Base-by-base conservation (phyloP, 2,888 invertebrate genomes). In the Elysia crispata region DNA sequence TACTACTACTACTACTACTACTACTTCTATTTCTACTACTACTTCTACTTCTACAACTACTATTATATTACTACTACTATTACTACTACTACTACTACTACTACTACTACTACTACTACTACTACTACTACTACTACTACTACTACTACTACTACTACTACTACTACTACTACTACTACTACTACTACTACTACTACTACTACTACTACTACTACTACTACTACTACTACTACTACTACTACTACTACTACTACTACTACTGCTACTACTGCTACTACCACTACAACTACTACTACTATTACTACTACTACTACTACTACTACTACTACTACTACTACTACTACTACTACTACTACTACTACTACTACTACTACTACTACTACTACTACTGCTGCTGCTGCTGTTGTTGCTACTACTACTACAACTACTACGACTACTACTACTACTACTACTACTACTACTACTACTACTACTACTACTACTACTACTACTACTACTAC, bases 71-170 rank as follows among this genome's bases (percentile, higher is more conserved):
- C n/a, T n/a, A n/a, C n/a, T n/a, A n/a, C n/a, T 28, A 23, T 75
- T 54, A 54, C 54, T 54, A 54, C 54, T 54, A 54, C 54, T 54
- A 54, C 54, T 54, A 54, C 54, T 54, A 62, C 76, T 75, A 75
- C 76, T 75, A 75, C 76, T 75, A 75, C 76, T 75, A 75, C 76
- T 75, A 75, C 76, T 75, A 75, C 76, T 62, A 75, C 76, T 75
- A 75, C 76, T 75, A 75, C 76, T 75, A 75, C 62, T 60, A 64
- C 76, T 75, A 80, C 72, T 78, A 82, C 83, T 78, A 80, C 80
- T 80, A 81, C 81, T 79, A 78, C 77, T 81, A 80, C 81, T 80
- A 80, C 81, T 80, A 80, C 77, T 80, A 78, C 81, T 78, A 80
- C 81, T 80, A 79, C 81, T 80, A 70, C 81, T 80, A 78, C 81